Base-by-base conservation (phyloP, 1,140 invertebrate genomes). In the Zaprionus africanus region DNA sequence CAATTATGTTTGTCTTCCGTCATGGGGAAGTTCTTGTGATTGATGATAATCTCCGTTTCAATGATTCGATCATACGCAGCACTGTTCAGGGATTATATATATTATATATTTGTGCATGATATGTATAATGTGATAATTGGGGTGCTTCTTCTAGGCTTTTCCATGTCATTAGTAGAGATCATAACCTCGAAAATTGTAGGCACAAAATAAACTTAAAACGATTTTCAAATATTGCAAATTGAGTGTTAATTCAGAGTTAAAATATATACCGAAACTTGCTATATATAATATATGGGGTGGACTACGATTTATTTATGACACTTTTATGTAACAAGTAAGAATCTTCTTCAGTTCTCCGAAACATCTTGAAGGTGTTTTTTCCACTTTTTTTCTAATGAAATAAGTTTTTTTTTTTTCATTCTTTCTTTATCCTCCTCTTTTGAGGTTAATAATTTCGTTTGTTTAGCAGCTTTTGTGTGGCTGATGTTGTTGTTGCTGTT, bases 391-490 rank as follows among this genome's bases (percentile, higher is more conserved):
- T 67, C 13, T 36, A 26, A 53, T 17, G 66, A 68, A 60, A 68
- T 31, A 58, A 67, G 46, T 67, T 28, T 41, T 11, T 41, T 66
- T 72, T 65, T 57, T 24, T 24, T 58, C 19, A 31, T 74, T 80
- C 38, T 51, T 53, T 68, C 67, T 66, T 69, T 62, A 38, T 66
- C 51, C 26, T 34, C 26, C 26, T 26, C 24, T 76, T 76, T 86
- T 82, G 69, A 64, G 79, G 79, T 71, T 82, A 80, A 80, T 77
- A 87, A 81, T 83, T 72, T 82, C 64, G 74, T 70, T 78, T 76
- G 51, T 69, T 79, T 69, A 79, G 60, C 78, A 58, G 67, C 36
- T 70, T 69, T 51, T 68, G 66, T 76, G n/a, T 56, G 6, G 43
- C 6, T 46, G n/a, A 2, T 5, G 15, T 7, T 49, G 46, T 22